Base-by-base conservation (phyloP, 2,113 vertebrate genomes). In the Epinephelus lanceolatus region DNA sequence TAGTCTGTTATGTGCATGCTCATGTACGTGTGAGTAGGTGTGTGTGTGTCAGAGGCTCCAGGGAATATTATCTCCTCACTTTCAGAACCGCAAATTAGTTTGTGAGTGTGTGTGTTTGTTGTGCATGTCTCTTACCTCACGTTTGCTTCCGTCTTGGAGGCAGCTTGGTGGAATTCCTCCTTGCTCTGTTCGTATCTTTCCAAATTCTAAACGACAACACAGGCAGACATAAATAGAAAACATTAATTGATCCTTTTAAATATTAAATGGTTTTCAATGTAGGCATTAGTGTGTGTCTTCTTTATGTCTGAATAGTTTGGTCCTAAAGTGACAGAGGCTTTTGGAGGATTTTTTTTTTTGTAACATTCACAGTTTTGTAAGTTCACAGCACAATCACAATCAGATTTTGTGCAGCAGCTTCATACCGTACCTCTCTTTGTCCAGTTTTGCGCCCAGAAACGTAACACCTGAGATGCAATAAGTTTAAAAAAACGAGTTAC, bases 141-240 rank as follows among this genome's bases (percentile, higher is more conserved):
- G 8, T 68, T 88, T 51, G 85, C 90, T 89, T 98, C 97, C 1
- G 95, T 93, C 84, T 94, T 95, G n/a, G 92, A 81, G 55, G 96
- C 97, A 77, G 96, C 96, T 74, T 97, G 94, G 37, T 97, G 96
- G 93, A 98, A 99, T 63, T 98, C 94, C 75, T 96, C 96, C 0
- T 95, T 96, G 13, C 96, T 96, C 88, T 96, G 85, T 85, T 94
- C 93, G 90, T 97, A 99, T 84, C 96, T 94, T 85, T 98, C 97
- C 8, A 91, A 83, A 57, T 96, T 98, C 98, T 99, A 89, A 68
- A 96, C 42, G 13, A 30, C 27, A 55, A 96, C 52, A 90, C 67
- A 65, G 79, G 14, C 23, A 45, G 61, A 86, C 53, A 78, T 14
- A 79, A 52, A 76, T 30, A 72, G 0, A 11, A 37, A 79, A 7